Conservation (phyloP, 1,140 invertebrate species). For the Zeugodacus cucurbitae region DNA sequence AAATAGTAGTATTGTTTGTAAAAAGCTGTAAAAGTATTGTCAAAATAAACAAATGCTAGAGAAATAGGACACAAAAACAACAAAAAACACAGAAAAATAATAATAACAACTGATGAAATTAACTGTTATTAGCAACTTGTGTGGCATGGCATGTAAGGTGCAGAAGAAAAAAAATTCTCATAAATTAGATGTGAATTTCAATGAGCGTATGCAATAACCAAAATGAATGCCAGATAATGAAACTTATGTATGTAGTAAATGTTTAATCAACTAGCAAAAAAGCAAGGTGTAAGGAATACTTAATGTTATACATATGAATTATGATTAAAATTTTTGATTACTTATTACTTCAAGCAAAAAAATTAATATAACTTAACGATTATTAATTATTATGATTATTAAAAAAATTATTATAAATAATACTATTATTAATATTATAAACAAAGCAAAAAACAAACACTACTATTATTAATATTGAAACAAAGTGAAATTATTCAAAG, state of each 20-base stretch:
- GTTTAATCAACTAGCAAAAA: slow-evolving; percentile 4
- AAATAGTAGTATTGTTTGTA: slow-evolving; percentile 12
- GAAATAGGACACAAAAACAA: background rate
- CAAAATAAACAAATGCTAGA: background rate
- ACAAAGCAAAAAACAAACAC: background rate
- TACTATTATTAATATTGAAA: slow-evolving; percentile 37
- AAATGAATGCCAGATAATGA: background rate
- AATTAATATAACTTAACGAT: slow-evolving; percentile 40
- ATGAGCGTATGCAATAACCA: background rate
- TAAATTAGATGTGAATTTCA: background rate
- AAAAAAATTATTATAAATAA: slow-evolving; percentile 40
- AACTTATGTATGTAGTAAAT: slow-evolving; percentile 9
- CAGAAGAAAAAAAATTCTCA: background rate
- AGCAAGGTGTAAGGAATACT: slow-evolving; percentile 3
- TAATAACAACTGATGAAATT: background rate
- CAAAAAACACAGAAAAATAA: background rate
- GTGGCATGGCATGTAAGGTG: background rate
- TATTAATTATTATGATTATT: slow-evolving; percentile 44
- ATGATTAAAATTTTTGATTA: slow-evolving; percentile 39
- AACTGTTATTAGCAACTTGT: background rate
- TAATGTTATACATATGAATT: slow-evolving; percentile 42
- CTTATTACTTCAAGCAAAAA: slow-evolving; percentile 29
- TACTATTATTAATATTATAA: slow-evolving; percentile 40
- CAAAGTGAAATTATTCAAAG: background rate
- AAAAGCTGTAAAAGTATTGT: slow-evolving; percentile 16